A percentile compares a stretch with the other conserved stretches of the same genome.
Evolutionary conservation across 2,113 vertebrate species (phyloP).

Genomic region (Sebastes fasciatus): DNA sequence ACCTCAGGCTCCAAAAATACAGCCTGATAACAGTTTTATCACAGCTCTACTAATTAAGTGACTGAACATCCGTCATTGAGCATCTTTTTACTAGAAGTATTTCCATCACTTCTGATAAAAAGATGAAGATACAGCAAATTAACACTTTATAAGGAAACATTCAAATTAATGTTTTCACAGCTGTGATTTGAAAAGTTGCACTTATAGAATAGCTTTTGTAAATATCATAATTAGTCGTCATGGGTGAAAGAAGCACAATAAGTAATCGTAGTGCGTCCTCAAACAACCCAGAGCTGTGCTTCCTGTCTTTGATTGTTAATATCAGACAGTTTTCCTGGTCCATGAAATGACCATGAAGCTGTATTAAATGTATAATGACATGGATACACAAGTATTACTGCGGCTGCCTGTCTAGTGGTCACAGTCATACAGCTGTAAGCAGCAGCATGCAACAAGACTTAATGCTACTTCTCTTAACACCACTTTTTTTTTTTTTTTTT

Average conservation of each 20-base stretch:
- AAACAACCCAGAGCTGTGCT: slow-evolving; percentile 8
- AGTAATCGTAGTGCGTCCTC: not conserved
- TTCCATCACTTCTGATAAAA: not conserved
- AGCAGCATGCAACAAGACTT: too few species aligned
- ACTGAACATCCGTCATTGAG: not conserved
- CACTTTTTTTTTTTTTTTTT: too few species aligned
- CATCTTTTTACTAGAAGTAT: not conserved
- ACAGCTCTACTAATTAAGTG: not conserved
- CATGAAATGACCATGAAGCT: not conserved
- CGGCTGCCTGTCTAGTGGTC: not conserved
- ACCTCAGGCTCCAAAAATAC: slow-evolving; percentile 11
- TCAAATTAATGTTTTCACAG: not conserved
- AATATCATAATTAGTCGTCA: not conserved
- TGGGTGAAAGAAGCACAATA: not conserved
- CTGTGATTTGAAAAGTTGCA: not conserved
- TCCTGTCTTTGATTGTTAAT: not conserved
- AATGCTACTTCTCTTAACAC: not conserved
- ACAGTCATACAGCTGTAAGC: not conserved
- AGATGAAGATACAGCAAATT: not conserved
- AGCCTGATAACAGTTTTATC: not conserved
- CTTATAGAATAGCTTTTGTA: not conserved
- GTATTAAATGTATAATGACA: not conserved
- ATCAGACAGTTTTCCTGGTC: not conserved
- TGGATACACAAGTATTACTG: not conserved
- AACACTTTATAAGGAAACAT: not conserved